A percentile compares a stretch with the other conserved stretches of the same genome.
Conservation (phyloP, 2,888 invertebrate genomes). For the Athalia rosae region DNA sequence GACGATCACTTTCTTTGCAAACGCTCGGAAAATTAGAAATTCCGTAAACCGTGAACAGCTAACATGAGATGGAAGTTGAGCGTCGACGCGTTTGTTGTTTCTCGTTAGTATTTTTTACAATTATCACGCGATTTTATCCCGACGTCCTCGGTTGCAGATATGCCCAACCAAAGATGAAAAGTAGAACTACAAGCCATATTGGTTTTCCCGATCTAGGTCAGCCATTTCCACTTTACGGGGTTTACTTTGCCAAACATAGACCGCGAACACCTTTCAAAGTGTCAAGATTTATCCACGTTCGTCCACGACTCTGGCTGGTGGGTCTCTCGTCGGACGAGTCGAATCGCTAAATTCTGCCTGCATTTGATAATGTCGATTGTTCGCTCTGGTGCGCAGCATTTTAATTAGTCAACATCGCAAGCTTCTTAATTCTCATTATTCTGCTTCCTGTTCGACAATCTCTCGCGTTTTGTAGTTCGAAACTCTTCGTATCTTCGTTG, state of each 20-base stretch:
- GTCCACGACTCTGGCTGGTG: slow-evolving; percentile 12
- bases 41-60: no score
- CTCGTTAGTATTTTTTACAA: no score
- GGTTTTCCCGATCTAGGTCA: slow-evolving; percentile 21
- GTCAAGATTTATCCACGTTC: slow-evolving; percentile 6
- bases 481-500: slow-evolving; percentile 21
- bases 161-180: slow-evolving; percentile 1
- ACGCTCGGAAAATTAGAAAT: no score
- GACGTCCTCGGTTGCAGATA: slow-evolving; percentile 17
- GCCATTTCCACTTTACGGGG: slow-evolving; percentile 4
- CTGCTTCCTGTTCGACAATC: no score
- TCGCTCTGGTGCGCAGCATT: no score
- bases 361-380: no score
- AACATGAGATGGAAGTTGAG: no score
- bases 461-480: no score
- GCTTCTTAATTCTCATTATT: no score
- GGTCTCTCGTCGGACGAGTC: neutral
- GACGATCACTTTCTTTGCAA: no score
- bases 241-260: slow-evolving; percentile 21
- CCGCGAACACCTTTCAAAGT: slow-evolving; percentile 16
- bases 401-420: no score
- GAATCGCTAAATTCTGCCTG: slow-evolving; percentile 1
- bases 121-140: neutral
- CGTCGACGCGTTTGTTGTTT: no score
- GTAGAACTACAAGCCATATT: slow-evolving; percentile 18